Base-by-base conservation (phyloP, 2,113 vertebrate species). In the Balaenoptera acutorostrata region DNA sequence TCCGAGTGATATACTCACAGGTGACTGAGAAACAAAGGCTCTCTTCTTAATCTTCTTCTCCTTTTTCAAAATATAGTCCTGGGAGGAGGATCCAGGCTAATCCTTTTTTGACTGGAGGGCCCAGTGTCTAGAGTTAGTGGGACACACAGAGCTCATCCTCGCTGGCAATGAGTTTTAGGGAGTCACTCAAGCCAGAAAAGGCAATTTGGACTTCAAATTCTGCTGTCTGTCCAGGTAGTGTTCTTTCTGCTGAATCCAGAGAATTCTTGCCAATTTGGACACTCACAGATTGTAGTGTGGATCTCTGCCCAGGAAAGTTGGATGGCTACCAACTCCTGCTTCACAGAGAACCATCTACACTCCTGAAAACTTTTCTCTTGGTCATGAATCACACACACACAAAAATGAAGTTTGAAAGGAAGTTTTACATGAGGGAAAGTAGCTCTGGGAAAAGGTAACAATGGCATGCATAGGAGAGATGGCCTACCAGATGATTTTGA, bases 211-310 rank as follows among this genome's bases (percentile, higher is more conserved):
- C n/a, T 90, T 91, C 18, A 74, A 27, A 90, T 94, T 84, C 59
- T 44, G 23, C 27, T 84, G 3, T 93, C 86, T 52, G 31, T 90
- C 64, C 69, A 96, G 69, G 27, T 87, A 90, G 49, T 82, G 52
- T 82, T 41, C 18, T 91, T 96, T 96, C 72, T 96, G 68, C 57
- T 91, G 85, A 97, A 86, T 68, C 21, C 41, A 95, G 77, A 86
- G 71, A 85, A 88, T 61, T 46, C 46, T 92, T 94, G 81, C 81
- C 94, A 97, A 33, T 83, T 97, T 97, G 88, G 77, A 96, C 14
- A 49, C 17, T 89, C 55, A 77, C 10, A 39, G 27, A 83, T 39
- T 77, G 18, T 92, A 66, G 41, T 75, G 21, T 91, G 88, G 77
- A 69, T 36, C 36, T 91, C 88, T 96, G 66, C 93, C 90, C 27